Percentiles rank a stretch among this genome's conserved stretches.
Conservation (phyloP, 2,888 invertebrate species). For the Amphipyra berbera region DNA sequence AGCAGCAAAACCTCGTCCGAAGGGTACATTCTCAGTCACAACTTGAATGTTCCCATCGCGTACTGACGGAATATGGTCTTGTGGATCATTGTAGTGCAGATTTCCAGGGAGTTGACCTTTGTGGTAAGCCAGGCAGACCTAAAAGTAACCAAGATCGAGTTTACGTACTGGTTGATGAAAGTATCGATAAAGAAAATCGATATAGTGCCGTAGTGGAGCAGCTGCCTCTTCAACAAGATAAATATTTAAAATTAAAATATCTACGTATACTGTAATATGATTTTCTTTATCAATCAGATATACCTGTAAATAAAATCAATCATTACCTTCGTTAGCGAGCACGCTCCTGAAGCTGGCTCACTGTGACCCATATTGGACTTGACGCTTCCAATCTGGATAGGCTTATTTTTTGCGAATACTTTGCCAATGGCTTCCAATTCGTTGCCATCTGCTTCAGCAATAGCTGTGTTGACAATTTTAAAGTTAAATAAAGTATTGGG, state of each 20-base stretch:
- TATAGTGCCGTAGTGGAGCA: too few species aligned
- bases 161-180: neutral
- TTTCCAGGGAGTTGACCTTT: slow-evolving; percentile 70
- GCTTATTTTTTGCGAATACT: slow-evolving; percentile 85
- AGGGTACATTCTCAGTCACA: slow-evolving; percentile 62
- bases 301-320: neutral
- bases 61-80: slow-evolving; percentile 59
- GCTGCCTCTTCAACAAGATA: too few species aligned
- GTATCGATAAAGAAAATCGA: too few species aligned
- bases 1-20: slow-evolving; percentile 66
- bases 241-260: too few species aligned
- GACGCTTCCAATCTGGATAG: slow-evolving; percentile 85
- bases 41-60: slow-evolving; percentile 66
- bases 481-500: too few species aligned
- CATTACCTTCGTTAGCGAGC: slow-evolving; percentile 88
- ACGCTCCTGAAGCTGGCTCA: slow-evolving; percentile 75
- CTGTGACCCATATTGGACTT: slow-evolving; percentile 77
- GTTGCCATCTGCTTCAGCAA: slow-evolving; percentile 90
- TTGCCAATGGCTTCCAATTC: slow-evolving; percentile 90
- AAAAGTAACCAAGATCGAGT: slow-evolving; percentile 1
- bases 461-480: slow-evolving; percentile 67
- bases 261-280: too few species aligned
- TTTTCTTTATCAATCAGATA: too few species aligned
- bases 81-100: slow-evolving; percentile 67
- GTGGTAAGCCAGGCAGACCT: slow-evolving; percentile 72